Base-by-base conservation (phyloP, 2,888 invertebrate species). In the Synergus laeviventris region DNA sequence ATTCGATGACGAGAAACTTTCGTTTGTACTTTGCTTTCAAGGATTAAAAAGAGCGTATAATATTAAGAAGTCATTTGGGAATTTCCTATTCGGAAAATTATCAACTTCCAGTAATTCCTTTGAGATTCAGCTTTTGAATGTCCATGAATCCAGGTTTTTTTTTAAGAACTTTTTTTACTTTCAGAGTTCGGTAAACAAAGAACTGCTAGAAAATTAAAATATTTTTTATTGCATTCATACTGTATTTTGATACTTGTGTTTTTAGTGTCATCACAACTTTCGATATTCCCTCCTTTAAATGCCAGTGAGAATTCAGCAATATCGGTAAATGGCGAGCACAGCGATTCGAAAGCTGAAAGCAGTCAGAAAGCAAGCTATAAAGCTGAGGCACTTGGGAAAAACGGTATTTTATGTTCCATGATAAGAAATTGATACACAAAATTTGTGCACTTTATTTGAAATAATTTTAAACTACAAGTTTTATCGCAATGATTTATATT, bases 261-360 rank as follows among this genome's bases (percentile, higher is more conserved):
- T 66, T 12, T 45, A 45, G n/a, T 3, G 9, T 45, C 42, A 24
- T 42, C 16, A 21, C 42, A 66, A 45, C 24, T 45, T 24, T 24
- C 66, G 16, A 66, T 24, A 66, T 42, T 16, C 45, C 24, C 66
- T 38, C 18, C n/a, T 38, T 12, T 24, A 66, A 66, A 66, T 66
- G 24, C 42, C 24, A 45, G 66, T 66, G 66, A 66, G 66, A 42
- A 66, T 45, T 16, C 45, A 66, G 24, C 24, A 21, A 45, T 45
- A 66, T 45, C 66, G 24, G 31, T 31, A 66, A 66, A 66, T 66
- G 66, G 66, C 14, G 66, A 66, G 45, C 42, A 66, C 31, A 24
- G 24, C 42, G 45, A 31, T 21, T 31, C 45, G 16, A 45, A 39
- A 42, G 24, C 21, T 24, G 2, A 66, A 45, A 24, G 24, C 45